These are phyloP conservation scores for Hipposideros armiger DNA, from an alignment of 2,113 vertebrate species.

Conservation along the genomic window DNA sequence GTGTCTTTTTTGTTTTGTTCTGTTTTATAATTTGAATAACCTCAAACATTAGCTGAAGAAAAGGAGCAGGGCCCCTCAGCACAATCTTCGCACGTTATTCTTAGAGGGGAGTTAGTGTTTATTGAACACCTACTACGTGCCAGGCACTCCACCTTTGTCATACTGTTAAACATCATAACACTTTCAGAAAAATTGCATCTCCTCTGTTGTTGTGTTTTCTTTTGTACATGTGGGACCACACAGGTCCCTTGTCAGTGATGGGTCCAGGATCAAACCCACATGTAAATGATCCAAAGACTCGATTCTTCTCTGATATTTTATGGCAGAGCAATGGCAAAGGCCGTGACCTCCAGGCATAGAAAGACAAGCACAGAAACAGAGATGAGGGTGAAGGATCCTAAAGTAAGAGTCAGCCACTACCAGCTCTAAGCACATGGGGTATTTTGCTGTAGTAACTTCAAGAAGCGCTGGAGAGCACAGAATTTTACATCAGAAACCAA, in stretches of 20 bases:
- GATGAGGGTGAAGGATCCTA: not conserved
- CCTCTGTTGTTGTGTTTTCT: not conserved
- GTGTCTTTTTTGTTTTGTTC: not conserved
- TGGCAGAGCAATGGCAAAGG: not conserved
- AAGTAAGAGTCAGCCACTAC: not conserved
- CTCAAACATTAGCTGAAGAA: not conserved
- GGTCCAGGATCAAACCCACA: not conserved
- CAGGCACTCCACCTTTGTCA: not conserved
- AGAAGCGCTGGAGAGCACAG: not conserved
- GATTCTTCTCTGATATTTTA: not conserved
- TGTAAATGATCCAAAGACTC: not conserved
- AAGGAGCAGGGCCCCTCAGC: not conserved
- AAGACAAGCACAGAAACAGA: not conserved
- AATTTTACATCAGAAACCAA: constrained; percentile 24
- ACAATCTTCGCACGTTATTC: not conserved
- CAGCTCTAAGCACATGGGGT: not conserved
- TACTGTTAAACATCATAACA: not conserved
- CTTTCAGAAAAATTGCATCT: not conserved
- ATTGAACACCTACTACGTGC: not conserved
- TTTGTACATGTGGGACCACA: not conserved
- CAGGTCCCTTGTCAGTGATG: not conserved
- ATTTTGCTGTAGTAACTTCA: not conserved
- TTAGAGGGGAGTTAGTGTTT: not conserved
- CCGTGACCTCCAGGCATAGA: not conserved
- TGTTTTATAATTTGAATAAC: not conserved